Evolutionary conservation across 2,797 vertebrate genomes (phyloP), one percentile per base, ranked within the genome.

Genomic region (Lophotriccus pileatus): DNA sequence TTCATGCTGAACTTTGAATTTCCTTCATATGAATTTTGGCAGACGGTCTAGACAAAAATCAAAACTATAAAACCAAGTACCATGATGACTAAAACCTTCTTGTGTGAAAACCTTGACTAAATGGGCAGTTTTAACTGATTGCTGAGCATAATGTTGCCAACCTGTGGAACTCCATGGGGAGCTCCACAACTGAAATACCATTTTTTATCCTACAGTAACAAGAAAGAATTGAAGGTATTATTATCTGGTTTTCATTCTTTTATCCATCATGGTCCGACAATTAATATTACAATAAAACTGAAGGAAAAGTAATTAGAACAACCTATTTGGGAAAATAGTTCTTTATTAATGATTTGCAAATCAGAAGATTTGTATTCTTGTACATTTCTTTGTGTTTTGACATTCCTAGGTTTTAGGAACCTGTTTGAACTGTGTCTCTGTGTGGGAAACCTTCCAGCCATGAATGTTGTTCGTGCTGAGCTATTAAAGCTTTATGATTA

Each of bases 81-180:
- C 1, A 1, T 34, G 14, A 47, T 59, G 41, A 60, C 21, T 53
- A 64, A 53, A 5, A 44, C 7, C 28, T 49, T 68, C 17, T 4
- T 43, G 2, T 64, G 32, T 55, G 49, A 93, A 86, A 88, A 49
- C 4, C 18, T 30, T 74, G 24, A 66, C 58, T 78, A 69, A 62
- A 82, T 14, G 27, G 22, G 24, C 23, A 75, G 3, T 64, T 77
- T 82, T 47, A 83, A 67, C 8, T 36, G 32, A 49, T 47, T 60
- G 7, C 3, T 63, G 14, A 2, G 1, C 0, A 1, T 68, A 64
- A 20, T n/a, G 12, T 36, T n/a, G 1, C 41, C 70, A 74, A 37
- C 41, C 12, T 60, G 27, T 20, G 58, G 46, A 88, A 75, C 16
- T 74, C 41, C 37, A 80, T 43, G 24, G 24, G 53, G 43, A 88